These are phyloP conservation scores for Diarsia mendica DNA, from an alignment of 2,888 invertebrate genomes.

Conservation along the genomic window DNA sequence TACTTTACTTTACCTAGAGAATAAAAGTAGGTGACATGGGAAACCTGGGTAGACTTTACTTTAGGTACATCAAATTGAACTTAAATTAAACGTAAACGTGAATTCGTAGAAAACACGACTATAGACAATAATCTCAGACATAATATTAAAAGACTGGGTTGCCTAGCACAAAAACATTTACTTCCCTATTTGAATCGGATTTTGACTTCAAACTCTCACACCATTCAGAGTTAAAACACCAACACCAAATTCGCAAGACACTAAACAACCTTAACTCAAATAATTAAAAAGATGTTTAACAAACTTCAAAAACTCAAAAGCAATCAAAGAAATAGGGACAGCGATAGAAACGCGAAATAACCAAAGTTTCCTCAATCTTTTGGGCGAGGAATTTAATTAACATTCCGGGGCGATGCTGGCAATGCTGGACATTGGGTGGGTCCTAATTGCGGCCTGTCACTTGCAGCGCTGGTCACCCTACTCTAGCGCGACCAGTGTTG, in stretches of 20 bases:
- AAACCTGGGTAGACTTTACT: not conserved
- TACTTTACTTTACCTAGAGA: not conserved
- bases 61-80: not conserved
- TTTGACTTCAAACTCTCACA: not conserved
- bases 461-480: constrained; percentile 75
- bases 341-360: constrained; percentile 73
- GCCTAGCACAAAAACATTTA: too few relatives aligned
- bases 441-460: constrained; percentile 84
- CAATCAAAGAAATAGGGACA: constrained; percentile 75
- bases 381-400: constrained; percentile 83
- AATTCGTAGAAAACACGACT: not conserved
- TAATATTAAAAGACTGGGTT: not conserved
- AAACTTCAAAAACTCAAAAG: constrained; percentile 67
- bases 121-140: too few relatives aligned
- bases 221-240: not conserved
- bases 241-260: constrained; percentile 6
- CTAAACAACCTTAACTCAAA: constrained; percentile 28
- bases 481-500: constrained; percentile 64
- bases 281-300: constrained; percentile 52
- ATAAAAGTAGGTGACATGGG: not conserved
- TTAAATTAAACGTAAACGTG: too few relatives aligned
- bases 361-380: constrained; percentile 78
- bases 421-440: constrained; percentile 72
- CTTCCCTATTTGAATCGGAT: too few relatives aligned
- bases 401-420: constrained; percentile 73